phyloP scores from a whole-genome alignment of 2,888 invertebrate genomes.

The Cantharis rufa region DNA sequence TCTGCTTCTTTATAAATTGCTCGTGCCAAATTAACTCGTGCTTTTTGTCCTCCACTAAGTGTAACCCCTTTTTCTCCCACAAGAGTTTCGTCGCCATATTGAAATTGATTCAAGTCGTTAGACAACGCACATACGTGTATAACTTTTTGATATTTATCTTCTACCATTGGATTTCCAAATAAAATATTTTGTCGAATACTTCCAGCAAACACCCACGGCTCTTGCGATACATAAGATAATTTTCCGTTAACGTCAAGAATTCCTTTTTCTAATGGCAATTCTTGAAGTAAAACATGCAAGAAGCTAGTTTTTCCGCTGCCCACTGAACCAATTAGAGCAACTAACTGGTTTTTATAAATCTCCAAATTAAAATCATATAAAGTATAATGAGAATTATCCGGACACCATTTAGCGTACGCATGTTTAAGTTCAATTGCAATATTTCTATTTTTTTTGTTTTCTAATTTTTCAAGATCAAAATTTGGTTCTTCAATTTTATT shows the following conservation, averaged over 20 bases:
- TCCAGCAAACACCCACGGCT: conserved; percentile 66
- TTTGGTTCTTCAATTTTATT: neutral
- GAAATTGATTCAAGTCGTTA: conserved; percentile 71
- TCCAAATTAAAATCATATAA: conserved; percentile 39
- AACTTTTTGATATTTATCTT: conserved; percentile 63
- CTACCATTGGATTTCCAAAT: conserved; percentile 69
- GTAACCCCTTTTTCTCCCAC: conserved; percentile 76
- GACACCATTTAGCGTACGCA: conserved; percentile 3
- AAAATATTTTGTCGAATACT: conserved; percentile 77
- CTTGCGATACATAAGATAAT: conserved; percentile 65
- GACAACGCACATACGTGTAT: conserved; percentile 67
- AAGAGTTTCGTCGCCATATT: conserved; percentile 75
- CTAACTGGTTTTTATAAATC: conserved; percentile 42
- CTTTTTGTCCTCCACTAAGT: conserved; percentile 78
- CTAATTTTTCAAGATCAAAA: neutral
- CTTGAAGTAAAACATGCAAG: conserved; percentile 70
- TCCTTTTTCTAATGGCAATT: conserved; percentile 66
- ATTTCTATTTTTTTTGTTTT: neutral
- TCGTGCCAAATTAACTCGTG: conserved; percentile 81
- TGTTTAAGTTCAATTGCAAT: conserved; percentile 56
- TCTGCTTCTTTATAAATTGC: conserved; percentile 81
- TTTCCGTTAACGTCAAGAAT: conserved; percentile 63
- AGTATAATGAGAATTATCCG: conserved; percentile 32
- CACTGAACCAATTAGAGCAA: conserved; percentile 67
- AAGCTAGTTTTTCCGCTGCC: conserved; percentile 71